A percentile compares a stretch with the other conserved stretches of the same genome.
phyloP scores from a whole-genome alignment of 2,113 vertebrate genomes.

The Rhinogobius similis region DNA sequence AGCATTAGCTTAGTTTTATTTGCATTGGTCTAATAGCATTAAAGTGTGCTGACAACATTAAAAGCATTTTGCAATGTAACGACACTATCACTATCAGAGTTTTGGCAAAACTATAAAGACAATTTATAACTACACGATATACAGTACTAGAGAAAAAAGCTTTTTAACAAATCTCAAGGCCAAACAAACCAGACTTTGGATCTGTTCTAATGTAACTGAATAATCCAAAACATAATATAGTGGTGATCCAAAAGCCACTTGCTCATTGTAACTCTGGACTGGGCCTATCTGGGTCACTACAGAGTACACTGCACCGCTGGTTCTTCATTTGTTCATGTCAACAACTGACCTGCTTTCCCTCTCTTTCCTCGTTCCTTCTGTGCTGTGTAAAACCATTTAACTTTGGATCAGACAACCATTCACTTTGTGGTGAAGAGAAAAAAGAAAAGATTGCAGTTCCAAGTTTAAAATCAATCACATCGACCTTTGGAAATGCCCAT shows the following conservation, averaged over 20 bases:
- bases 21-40: too few relatives aligned
- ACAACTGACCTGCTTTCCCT: constrained; percentile 75
- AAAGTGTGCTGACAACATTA: too few relatives aligned
- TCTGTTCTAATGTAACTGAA: not conserved
- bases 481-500: constrained; percentile 57
- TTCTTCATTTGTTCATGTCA: constrained; percentile 71
- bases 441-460: constrained; percentile 38
- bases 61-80: too few relatives aligned
- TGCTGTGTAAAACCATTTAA: constrained; percentile 68
- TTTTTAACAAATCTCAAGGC: too few relatives aligned
- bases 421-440: constrained; percentile 33
- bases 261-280: constrained; percentile 18
- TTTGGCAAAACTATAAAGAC: too few relatives aligned
- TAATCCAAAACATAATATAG: not conserved
- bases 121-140: too few relatives aligned
- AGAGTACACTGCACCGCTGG: constrained; percentile 41
- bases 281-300: constrained; percentile 66
- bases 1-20: too few relatives aligned
- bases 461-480: constrained; percentile 65
- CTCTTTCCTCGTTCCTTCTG: constrained; percentile 38
- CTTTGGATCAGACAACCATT: constrained; percentile 59
- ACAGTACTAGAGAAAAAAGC: too few relatives aligned
- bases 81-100: too few relatives aligned
- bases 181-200: not conserved
- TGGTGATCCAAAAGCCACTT: constrained; percentile 1